These are phyloP conservation scores for Apamea epomidion DNA, from an alignment of 2,888 invertebrate species.

Conservation along the genomic window DNA sequence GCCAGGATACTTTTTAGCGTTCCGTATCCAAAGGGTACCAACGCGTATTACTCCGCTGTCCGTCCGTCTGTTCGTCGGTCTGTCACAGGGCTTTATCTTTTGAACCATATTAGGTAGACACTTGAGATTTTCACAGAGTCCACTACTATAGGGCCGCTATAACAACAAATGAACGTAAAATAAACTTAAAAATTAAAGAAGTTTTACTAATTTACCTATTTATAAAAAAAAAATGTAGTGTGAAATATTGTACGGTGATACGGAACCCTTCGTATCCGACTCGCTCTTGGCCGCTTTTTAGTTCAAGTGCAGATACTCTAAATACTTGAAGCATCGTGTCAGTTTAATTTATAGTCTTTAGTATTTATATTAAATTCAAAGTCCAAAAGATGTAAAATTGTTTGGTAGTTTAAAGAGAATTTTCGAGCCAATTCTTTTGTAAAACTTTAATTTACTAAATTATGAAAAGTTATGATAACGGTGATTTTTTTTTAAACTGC, in stretches of 20 bases:
- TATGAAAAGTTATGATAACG: not conserved
- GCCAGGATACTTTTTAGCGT: conserved; percentile 30
- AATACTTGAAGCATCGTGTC: conserved; percentile 27
- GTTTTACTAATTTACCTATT: too few species aligned
- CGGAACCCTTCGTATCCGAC: not conserved
- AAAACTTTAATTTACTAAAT: conserved; percentile 15
- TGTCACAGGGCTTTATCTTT: not conserved
- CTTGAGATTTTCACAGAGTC: too few species aligned
- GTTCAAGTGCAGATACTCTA: conserved; percentile 43
- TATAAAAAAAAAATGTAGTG: too few species aligned
- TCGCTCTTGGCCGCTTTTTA: not conserved
- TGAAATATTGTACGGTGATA: not conserved
- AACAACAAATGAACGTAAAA: not conserved
- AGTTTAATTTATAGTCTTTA: conserved; percentile 30
- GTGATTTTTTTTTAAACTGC: not conserved
- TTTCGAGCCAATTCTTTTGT: conserved; percentile 7
- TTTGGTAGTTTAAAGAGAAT: not conserved
- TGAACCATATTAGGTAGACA: not conserved
- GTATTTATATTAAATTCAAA: conserved; percentile 15
- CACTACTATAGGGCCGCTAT: too few species aligned
- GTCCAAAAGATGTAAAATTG: conserved; percentile 8
- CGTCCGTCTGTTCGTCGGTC: not conserved
- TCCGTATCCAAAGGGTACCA: too few species aligned
- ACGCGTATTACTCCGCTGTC: too few species aligned
- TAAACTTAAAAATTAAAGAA: not conserved